A percentile compares a stretch with the other conserved stretches of the same genome.
Evolutionary conservation across 2,888 invertebrate species (phyloP).

Genomic region (Metopia argyrocephala): DNA sequence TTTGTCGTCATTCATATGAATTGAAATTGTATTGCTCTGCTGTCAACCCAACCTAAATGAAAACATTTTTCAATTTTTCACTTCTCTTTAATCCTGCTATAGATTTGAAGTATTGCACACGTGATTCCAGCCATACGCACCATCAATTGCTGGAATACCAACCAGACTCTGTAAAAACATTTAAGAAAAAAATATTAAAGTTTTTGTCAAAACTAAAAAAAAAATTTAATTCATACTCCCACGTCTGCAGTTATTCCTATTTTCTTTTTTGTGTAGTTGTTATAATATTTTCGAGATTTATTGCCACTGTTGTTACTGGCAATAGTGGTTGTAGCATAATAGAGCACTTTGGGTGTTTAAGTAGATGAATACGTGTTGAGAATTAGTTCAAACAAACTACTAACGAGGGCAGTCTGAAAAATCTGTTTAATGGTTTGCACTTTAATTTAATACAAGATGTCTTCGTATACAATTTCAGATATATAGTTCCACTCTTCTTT

Average conservation of each 20-base stretch:
- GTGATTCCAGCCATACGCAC: neutral
- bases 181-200: conserved; percentile 58
- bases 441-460: too few relatives aligned
- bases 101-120: neutral
- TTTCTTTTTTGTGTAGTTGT: conserved; percentile 33
- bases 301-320: conserved; percentile 1
- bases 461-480: too few relatives aligned
- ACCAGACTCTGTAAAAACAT: conserved; percentile 17
- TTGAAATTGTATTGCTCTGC: conserved; percentile 40
- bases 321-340: neutral
- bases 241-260: conserved; percentile 27
- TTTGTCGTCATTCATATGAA: conserved; percentile 45
- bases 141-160: neutral
- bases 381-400: conserved; percentile 32
- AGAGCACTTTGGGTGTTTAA: conserved; percentile 11
- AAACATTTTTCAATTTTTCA: too few relatives aligned
- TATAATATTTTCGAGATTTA: conserved; percentile 8
- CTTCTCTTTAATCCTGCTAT: neutral
- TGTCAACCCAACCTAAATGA: neutral
- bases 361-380: conserved; percentile 51
- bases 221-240: conserved; percentile 53
- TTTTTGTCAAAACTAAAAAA: conserved; percentile 50
- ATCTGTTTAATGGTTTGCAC: neutral
- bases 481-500: too few relatives aligned
- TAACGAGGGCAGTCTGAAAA: neutral